Conservation (phyloP, 2,888 invertebrate genomes). For the Petrolisthes manimaculis region DNA sequence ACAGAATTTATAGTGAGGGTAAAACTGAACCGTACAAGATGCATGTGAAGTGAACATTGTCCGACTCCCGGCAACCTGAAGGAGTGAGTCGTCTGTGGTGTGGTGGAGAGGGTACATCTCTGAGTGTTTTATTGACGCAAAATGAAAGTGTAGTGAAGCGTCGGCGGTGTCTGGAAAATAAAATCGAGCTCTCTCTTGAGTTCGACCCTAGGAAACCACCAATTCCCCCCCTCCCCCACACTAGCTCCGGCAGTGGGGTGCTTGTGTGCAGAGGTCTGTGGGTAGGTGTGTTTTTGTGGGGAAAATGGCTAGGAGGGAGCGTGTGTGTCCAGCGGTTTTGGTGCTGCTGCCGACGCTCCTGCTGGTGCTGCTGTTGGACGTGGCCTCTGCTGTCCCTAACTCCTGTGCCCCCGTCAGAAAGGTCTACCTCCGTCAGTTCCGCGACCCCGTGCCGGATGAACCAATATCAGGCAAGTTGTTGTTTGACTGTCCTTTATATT, state of each 20-base stretch:
- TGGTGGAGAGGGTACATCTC: conserved; percentile 27
- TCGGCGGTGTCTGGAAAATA: conserved; percentile 6
- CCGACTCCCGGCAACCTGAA: background rate
- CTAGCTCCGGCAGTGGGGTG: conserved; percentile 32
- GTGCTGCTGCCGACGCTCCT: conserved; percentile 20
- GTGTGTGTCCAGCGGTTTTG: conserved; percentile 32
- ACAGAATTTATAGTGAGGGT: too few relatives aligned
- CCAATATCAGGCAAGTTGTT: conserved; percentile 47
- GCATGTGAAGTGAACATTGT: background rate
- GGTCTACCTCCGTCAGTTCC: conserved; percentile 39
- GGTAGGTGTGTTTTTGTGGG: conserved; percentile 32
- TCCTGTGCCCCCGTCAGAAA: conserved; percentile 46
- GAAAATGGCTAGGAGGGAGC: conserved; percentile 43
- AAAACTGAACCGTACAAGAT: background rate
- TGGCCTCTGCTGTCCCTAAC: conserved; percentile 30
- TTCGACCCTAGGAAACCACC: conserved; percentile 33
- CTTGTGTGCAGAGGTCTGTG: conserved; percentile 13
- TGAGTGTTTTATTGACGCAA: conserved; percentile 26
- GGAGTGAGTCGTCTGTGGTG: conserved; percentile 44
- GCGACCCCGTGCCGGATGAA: conserved; percentile 34
- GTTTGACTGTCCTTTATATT: background rate
- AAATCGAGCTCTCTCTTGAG: conserved; percentile 36
- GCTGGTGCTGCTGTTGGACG: conserved; percentile 29
- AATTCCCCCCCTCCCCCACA: conserved; percentile 9
- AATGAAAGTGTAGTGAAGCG: conserved; percentile 49